A percentile compares a stretch with the other conserved stretches of the same genome.
Evolutionary conservation across 2,888 invertebrate genomes (phyloP).

Genomic region (Sarcophaga rosellei): DNA sequence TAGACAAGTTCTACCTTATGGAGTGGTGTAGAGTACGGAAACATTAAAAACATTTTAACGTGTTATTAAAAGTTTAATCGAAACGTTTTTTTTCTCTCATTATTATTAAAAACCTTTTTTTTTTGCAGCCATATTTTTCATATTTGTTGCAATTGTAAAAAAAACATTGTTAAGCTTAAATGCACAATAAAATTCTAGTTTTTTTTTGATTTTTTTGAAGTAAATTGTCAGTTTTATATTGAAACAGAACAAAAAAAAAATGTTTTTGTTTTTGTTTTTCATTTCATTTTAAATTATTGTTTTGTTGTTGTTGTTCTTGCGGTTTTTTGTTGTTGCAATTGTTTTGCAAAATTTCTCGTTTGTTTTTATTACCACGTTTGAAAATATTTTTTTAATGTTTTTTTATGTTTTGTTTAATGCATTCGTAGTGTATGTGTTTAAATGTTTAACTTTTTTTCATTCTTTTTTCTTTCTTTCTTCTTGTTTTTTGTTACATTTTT

Average conservation of each 20-base stretch:
- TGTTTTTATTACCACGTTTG: no score
- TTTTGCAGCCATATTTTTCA: constrained; percentile 16
- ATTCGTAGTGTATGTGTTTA: constrained; percentile 26
- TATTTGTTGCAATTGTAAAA: constrained; percentile 40
- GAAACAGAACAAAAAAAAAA: constrained; percentile 6
- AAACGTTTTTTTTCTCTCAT: constrained; percentile 66
- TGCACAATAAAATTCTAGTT: constrained; percentile 63
- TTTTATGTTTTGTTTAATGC: not conserved
- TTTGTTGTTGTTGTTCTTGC: no score
- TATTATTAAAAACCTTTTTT: constrained; percentile 52
- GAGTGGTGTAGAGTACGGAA: not conserved
- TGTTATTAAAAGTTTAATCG: constrained; percentile 71
- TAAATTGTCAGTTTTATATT: constrained; percentile 57
- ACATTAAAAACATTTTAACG: constrained; percentile 64
- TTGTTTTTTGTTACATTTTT: constrained; percentile 51
- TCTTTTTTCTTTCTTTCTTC: constrained; percentile 20
- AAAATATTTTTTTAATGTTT: no score
- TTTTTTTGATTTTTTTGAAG: not conserved
- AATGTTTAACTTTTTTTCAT: not conserved
- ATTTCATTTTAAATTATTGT: no score
- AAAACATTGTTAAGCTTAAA: constrained; percentile 63
- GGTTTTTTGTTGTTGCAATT: not conserved
- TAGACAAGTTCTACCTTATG: no score
- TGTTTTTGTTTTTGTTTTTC: not conserved
- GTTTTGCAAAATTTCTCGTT: no score